Evolutionary conservation across 2,113 vertebrate species (phyloP).

Genomic region (Terrapene triunguis): DNA sequence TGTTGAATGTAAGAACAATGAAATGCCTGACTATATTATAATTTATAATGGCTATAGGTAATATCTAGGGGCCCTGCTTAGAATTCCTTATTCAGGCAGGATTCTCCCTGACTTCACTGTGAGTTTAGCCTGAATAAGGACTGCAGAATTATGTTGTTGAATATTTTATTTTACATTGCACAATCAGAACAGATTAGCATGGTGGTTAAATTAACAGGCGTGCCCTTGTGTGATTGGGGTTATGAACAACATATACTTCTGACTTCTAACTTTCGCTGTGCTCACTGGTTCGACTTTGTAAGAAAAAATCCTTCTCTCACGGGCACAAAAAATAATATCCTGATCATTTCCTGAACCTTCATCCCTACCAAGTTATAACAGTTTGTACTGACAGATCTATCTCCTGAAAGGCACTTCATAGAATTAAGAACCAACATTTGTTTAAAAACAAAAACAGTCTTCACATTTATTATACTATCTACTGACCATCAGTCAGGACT

Average conservation of each 20-base stretch:
- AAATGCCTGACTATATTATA: not conserved
- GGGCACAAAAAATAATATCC: not conserved
- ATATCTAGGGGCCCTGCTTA: not conserved
- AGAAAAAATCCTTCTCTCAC: not conserved
- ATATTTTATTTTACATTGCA: not conserved
- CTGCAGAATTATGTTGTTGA: not conserved
- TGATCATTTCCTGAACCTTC: constrained; percentile 25
- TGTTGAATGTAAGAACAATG: not conserved
- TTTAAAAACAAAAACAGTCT: constrained; percentile 13
- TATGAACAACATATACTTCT: not conserved
- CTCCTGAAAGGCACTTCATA: not conserved
- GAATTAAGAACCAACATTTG: not conserved
- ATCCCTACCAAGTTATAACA: not conserved
- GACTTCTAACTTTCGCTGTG: not conserved
- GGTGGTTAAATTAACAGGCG: not conserved
- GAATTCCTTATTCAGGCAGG: not conserved
- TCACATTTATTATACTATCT: constrained; percentile 15
- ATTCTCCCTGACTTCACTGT: not conserved
- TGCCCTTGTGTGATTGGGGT: not conserved
- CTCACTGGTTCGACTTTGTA: not conserved
- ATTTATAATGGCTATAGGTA: not conserved
- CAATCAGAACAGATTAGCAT: not conserved
- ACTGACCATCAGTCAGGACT: not conserved
- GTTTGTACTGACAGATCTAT: constrained; percentile 46
- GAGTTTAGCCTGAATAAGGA: not conserved